phyloP scores from a whole-genome alignment of 2,888 invertebrate genomes.

The Apotomis betuletana region DNA sequence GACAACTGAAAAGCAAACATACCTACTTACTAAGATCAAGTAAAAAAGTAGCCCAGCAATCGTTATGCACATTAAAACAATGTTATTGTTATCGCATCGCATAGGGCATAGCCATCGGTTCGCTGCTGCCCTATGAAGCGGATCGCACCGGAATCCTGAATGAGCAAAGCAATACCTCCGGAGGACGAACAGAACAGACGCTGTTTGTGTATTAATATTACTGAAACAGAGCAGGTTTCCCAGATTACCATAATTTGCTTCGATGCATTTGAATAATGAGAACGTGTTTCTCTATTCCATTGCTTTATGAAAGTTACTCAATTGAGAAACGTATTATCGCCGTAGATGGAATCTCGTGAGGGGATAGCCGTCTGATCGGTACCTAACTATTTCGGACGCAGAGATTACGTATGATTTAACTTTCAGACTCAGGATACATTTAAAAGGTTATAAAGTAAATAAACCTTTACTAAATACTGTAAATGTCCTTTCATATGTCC shows the following conservation, averaged over 20 bases:
- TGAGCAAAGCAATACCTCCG: conserved; percentile 44
- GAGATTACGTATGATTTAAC: too few relatives aligned
- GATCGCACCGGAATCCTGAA: conserved; percentile 51
- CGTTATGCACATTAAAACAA: background rate
- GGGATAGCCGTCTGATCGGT: conserved; percentile 48
- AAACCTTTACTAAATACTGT: too few relatives aligned
- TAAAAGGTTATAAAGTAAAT: too few relatives aligned
- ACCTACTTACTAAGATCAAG: too few relatives aligned
- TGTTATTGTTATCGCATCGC: too few relatives aligned
- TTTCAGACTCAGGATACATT: too few relatives aligned
- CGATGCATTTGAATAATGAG: conserved; percentile 83
- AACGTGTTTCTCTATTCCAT: conserved; percentile 70
- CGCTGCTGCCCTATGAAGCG: conserved; percentile 46
- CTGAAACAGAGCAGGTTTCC: conserved; percentile 81
- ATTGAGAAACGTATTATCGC: conserved; percentile 69
- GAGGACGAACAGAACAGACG: conserved; percentile 49
- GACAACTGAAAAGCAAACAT: too few relatives aligned
- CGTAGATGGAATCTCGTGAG: conserved; percentile 50
- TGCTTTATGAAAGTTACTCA: conserved; percentile 67
- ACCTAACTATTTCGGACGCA: conserved; percentile 12
- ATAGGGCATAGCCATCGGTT: background rate
- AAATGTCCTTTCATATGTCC: too few relatives aligned
- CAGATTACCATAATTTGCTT: conserved; percentile 83
- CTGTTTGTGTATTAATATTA: conserved; percentile 80
- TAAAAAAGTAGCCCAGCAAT: background rate